Conservation (phyloP, 2,888 invertebrate species). For the Cyrtodaria siliqua region DNA sequence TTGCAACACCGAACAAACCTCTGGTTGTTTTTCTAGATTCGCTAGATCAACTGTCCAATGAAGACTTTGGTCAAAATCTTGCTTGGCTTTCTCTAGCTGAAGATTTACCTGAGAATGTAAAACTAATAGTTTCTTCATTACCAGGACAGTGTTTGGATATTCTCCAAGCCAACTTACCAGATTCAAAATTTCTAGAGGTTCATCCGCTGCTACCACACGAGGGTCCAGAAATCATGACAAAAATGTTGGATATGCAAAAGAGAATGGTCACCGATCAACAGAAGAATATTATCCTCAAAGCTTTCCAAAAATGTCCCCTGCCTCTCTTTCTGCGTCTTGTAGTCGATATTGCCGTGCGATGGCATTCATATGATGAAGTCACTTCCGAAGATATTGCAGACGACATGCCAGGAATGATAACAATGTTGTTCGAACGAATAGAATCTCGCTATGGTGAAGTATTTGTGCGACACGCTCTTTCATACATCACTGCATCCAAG, state of each 20-base stretch:
- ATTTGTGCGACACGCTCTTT: conserved; percentile 73
- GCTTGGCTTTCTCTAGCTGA: conserved; percentile 74
- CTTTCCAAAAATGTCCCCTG: conserved; percentile 72
- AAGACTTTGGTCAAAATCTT: conserved; percentile 73
- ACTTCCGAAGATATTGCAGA: conserved; percentile 54
- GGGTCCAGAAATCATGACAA: conserved; percentile 70
- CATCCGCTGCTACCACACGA: conserved; percentile 62
- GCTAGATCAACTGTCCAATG: conserved; percentile 75
- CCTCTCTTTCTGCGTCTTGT: conserved; percentile 77
- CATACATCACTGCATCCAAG: conserved; percentile 77
- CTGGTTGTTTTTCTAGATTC: conserved; percentile 76
- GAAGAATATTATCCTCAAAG: conserved; percentile 63
- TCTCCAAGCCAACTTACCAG: conserved; percentile 57
- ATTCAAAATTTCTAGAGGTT: conserved; percentile 62
- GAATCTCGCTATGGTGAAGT: conserved; percentile 72
- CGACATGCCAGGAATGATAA: conserved; percentile 76
- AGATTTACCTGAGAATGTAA: conserved; percentile 69
- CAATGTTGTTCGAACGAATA: conserved; percentile 74
- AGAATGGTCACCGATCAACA: conserved; percentile 72
- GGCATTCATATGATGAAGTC: conserved; percentile 74
- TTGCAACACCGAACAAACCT: conserved; percentile 59
- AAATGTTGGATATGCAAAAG: conserved; percentile 65
- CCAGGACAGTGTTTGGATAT: conserved; percentile 72
- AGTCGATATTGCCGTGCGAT: conserved; percentile 71
- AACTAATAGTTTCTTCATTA: conserved; percentile 74